Base-by-base conservation (phyloP, 2,797 vertebrate species). In the Odontamblyopus rebecca region DNA sequence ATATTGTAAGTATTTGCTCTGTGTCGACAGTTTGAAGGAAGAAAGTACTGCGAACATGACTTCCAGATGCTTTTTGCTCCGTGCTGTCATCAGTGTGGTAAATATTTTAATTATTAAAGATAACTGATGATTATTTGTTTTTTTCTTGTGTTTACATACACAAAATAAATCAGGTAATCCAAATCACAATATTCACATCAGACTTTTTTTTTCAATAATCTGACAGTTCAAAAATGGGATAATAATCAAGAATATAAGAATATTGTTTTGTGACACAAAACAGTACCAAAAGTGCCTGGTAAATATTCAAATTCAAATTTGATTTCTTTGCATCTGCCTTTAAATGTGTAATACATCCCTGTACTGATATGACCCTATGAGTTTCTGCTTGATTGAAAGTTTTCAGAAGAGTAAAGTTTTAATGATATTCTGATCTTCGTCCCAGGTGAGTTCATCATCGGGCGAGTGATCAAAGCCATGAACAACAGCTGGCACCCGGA, bases 61-160 rank as follows among this genome's bases (percentile, higher is more conserved):
- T 99, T 99, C 92, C 98, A 99, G 91, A 99, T 99, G 97, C 94
- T 99, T 74, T 99, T 99, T 56, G 98, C 98, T 59, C 98, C 98
- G 61, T 99, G 98, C 85, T 99, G 98, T 89, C 97, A 98, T 85
- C 96, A 99, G 56, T 99, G 98, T 88, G 97, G 98, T 99, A 91
- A 97, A 97, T 92, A 27, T n/a, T 38, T 61, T 1, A 26, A 26
- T 59, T 15, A 59, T 26, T 18, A 27, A 59, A 59, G 8, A 27
- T 11, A 12, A 11, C 3, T 13, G 41, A 59, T 59, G 9, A 12
- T 27, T 30, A 60, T 60, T 30, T 30, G 26, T 30, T 57, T 11
- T 35, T 35, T 35, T 35, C 32, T 35, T 35, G 38, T 41, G 38
- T 41, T 41, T 41, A 41, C 11, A 12, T 41, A 12, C 38, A 41